Base-by-base conservation (phyloP, 2,888 invertebrate genomes). In the Cephus pulcher region DNA sequence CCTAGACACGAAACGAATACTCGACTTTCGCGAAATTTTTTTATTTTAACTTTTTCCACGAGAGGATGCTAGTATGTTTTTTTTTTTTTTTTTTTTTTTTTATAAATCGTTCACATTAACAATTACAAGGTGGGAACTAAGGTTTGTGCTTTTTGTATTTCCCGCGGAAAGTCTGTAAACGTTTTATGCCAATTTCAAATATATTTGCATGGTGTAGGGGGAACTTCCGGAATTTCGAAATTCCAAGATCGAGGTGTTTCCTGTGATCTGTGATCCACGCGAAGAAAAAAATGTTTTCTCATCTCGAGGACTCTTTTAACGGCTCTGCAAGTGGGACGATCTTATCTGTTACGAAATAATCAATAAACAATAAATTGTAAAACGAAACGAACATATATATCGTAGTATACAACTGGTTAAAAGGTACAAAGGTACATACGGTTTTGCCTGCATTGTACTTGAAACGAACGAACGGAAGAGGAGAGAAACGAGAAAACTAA, bases 391-490 rank as follows among this genome's bases (percentile, higher is more conserved):
- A 69, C 56, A 69, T 32, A 69, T 35, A 75, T 71, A 73, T 71
- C 40, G 33, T 74, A n/a, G 74, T 77, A 79, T 79, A 75, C 30
- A 74, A 37, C 73, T 75, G 76, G 74, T 76, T 71, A 34, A 78
- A 84, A 87, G 85, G 85, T 87, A 87, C 84, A 81, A 86, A 87
- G 86, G 83, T 85, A 86, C 82, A 82, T 84, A 83, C 83, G 84
- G 56, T 84, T 82, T 85, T 84, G 83, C 84, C 84, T 84, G 86
- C 83, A 85, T 89, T 88, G 87, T 87, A 89, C 87, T 89, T 86
- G 86, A 56, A 23, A 86, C 83, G 84, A 86, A 81, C 82, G 82
- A 82, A 84, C 82, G 76, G 79, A 81, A 79, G 73, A 76, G 69
- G 73, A 12, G 75, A 73, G 30, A 68, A 77, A 71, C 33, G 32